Evolutionary conservation across 2,888 invertebrate species (phyloP).

Genomic region (Calameuta idolon): DNA sequence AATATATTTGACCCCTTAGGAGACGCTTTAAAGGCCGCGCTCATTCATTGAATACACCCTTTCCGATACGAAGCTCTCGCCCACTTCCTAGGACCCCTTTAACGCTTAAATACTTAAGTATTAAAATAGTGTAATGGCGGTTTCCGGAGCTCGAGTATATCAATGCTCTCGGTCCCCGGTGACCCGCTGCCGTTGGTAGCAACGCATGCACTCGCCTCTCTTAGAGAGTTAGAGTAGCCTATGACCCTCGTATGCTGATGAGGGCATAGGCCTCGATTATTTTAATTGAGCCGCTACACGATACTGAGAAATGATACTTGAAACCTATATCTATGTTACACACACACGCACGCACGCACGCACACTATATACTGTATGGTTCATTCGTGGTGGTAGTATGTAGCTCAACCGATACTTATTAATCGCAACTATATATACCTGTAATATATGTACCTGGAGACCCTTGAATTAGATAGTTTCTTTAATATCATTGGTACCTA

Average conservation of each 20-base stretch:
- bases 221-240: conserved; percentile 20
- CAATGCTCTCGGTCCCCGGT: conserved; percentile 31
- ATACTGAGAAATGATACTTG: conserved; percentile 42
- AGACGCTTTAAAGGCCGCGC: not conserved
- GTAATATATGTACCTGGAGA: not conserved
- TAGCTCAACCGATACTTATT: not conserved
- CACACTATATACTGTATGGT: not conserved
- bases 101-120: conserved; percentile 57
- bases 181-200: not conserved
- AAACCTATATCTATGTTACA: not conserved
- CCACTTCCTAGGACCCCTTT: conserved; percentile 58
- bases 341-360: too few species aligned
- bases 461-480: not conserved
- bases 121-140: conserved; percentile 61
- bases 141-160: conserved; percentile 55
- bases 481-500: not conserved
- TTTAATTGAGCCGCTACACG: conserved; percentile 53
- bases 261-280: conserved; percentile 55
- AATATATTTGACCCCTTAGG: not conserved
- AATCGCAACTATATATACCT: not conserved
- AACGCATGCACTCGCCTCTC: conserved; percentile 2
- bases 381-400: not conserved
- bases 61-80: conserved; percentile 35
- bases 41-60: not conserved
- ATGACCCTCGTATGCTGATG: conserved; percentile 41